Conservation (phyloP, 1,140 invertebrate genomes). For the Battus philenor region DNA sequence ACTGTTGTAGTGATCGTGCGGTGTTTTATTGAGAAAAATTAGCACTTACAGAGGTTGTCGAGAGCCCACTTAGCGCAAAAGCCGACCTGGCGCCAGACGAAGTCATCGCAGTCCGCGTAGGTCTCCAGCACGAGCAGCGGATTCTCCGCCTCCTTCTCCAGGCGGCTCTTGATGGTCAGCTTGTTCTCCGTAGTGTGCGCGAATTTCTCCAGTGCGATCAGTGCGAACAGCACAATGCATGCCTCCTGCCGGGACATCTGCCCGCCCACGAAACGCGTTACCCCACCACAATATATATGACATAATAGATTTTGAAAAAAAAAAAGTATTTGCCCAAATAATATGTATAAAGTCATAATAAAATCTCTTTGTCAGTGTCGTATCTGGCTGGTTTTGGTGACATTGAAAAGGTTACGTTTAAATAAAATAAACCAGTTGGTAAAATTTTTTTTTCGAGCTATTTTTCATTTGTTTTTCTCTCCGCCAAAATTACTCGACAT, state of each 20-base stretch:
- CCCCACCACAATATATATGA: too few relatives aligned
- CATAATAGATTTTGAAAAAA: too few relatives aligned
- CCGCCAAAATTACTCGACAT: too few relatives aligned
- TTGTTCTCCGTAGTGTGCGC: slow-evolving; percentile 96
- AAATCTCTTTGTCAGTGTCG: not conserved
- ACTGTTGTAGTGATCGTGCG: too few relatives aligned
- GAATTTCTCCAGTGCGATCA: slow-evolving; percentile 96
- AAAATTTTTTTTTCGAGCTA: too few relatives aligned
- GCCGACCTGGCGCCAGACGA: slow-evolving; percentile 85
- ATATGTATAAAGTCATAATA: not conserved
- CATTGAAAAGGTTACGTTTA: too few relatives aligned
- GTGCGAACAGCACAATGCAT: slow-evolving; percentile 89
- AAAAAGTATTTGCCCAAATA: too few relatives aligned
- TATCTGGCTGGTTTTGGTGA: too few relatives aligned
- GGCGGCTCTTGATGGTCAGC: slow-evolving; percentile 83
- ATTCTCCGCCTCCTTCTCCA: slow-evolving; percentile 78
- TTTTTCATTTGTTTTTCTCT: too few relatives aligned
- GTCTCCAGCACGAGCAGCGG: slow-evolving; percentile 82
- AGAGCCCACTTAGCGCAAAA: slow-evolving; percentile 96
- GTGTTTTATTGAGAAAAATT: too few relatives aligned
- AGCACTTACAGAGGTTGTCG: slow-evolving; percentile 93
- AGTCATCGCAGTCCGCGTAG: slow-evolving; percentile 61
- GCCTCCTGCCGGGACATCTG: slow-evolving; percentile 81
- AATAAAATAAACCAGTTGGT: too few relatives aligned
- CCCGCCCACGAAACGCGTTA: not conserved